Evolutionary conservation across 2,888 invertebrate genomes (phyloP).

Genomic region (Philonicus albiceps): DNA sequence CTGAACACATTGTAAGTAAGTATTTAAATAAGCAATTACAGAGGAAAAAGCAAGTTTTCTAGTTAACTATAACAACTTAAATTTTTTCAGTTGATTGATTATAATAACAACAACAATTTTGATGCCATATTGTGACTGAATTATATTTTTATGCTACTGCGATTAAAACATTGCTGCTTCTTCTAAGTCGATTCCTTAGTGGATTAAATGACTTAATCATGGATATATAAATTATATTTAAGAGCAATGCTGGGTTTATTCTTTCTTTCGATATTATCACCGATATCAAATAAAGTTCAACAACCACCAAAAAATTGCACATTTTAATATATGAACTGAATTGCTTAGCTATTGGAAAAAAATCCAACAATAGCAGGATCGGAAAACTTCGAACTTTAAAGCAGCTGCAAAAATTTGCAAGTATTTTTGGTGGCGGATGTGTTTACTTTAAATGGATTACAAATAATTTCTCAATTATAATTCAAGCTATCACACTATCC

Average conservation of each 20-base stretch:
- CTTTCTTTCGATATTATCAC: not conserved
- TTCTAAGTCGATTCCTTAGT: too few species aligned
- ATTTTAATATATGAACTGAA: not conserved
- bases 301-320: too few species aligned
- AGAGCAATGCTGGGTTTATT: too few species aligned
- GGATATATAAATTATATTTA: too few species aligned
- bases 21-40: not conserved
- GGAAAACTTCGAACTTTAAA: not conserved
- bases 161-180: too few species aligned
- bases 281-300: not conserved
- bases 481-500: not conserved
- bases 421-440: not conserved
- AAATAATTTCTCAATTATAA: not conserved
- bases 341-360: not conserved
- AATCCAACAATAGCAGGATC: not conserved
- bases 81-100: too few species aligned
- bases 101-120: too few species aligned
- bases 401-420: not conserved
- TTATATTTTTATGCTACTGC: too few species aligned
- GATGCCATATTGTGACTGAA: not conserved
- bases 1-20: not conserved
- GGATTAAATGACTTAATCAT: too few species aligned
- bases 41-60: not conserved
- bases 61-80: not conserved
- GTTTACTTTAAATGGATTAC: not conserved